A percentile compares a stretch with the other conserved stretches of the same genome.
These are phyloP conservation scores for Pterobdella sp. DNA, from an alignment of 2,888 invertebrate species.

Conservation along the genomic window DNA sequence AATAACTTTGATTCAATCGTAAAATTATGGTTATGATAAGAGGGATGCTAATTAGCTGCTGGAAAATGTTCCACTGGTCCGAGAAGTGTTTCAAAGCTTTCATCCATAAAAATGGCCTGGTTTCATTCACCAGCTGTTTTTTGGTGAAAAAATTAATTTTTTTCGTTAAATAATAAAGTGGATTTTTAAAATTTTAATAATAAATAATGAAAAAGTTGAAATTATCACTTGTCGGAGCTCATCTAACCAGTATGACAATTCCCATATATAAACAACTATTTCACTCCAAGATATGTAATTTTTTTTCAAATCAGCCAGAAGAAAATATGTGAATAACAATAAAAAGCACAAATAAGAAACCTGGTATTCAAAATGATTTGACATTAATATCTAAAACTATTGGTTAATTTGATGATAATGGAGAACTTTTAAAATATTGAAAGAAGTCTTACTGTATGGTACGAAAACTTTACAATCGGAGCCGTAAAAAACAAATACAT, in stretches of 20 bases:
- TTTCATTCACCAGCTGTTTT: slow-evolving; percentile 39
- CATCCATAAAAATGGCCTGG: slow-evolving; percentile 41
- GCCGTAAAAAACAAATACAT: slow-evolving; percentile 48
- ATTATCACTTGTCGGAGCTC: slow-evolving; percentile 47
- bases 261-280: slow-evolving; percentile 46
- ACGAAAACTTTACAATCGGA: slow-evolving; percentile 48
- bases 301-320: slow-evolving; percentile 45
- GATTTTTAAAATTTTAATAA: neutral
- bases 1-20: slow-evolving; percentile 38
- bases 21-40: slow-evolving; percentile 45
- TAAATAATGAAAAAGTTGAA: neutral
- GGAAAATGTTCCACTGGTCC: slow-evolving; percentile 48
- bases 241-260: slow-evolving; percentile 44
- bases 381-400: too few relatives aligned
- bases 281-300: slow-evolving; percentile 39
- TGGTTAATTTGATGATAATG: neutral
- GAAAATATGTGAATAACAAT: slow-evolving; percentile 45
- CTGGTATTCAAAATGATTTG: too few relatives aligned
- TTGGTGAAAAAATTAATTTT: neutral
- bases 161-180: neutral
- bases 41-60: slow-evolving; percentile 44
- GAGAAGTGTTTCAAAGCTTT: slow-evolving; percentile 46
- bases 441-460: slow-evolving; percentile 42
- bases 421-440: neutral
- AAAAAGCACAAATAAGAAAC: slow-evolving; percentile 46